A percentile compares a stretch with the other conserved stretches of the same genome.
phyloP scores from a whole-genome alignment of 2,888 invertebrate species.

The Molorchus minor region DNA sequence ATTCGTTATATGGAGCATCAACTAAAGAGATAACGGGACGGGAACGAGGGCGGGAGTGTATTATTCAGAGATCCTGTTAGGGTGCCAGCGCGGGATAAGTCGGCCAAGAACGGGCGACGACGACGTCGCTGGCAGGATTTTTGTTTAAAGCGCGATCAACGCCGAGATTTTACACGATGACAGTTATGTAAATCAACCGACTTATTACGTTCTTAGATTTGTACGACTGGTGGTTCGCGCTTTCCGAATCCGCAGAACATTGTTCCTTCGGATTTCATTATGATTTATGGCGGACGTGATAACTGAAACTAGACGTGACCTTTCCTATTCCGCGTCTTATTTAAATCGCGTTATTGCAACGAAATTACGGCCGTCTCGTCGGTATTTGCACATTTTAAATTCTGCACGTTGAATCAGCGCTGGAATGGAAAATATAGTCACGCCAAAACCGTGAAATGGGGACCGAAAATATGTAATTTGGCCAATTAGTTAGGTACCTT shows the following conservation, averaged over 20 bases:
- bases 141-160: slow-evolving; percentile 37
- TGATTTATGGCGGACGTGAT: slow-evolving; percentile 48
- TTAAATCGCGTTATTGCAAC: slow-evolving; percentile 14
- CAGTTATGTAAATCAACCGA: slow-evolving; percentile 51
- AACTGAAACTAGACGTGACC: slow-evolving; percentile 39
- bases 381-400: too few species aligned
- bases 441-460: too few species aligned
- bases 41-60: slow-evolving; percentile 43
- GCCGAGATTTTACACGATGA: slow-evolving; percentile 40
- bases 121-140: too few species aligned
- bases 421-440: too few species aligned
- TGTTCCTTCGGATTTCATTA: slow-evolving; percentile 36
- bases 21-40: slow-evolving; percentile 46
- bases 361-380: too few species aligned
- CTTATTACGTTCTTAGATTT: slow-evolving; percentile 49
- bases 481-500: too few species aligned
- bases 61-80: slow-evolving; percentile 41
- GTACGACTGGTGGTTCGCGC: slow-evolving; percentile 41
- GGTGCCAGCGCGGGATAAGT: slow-evolving; percentile 21
- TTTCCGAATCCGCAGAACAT: slow-evolving; percentile 29
- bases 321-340: slow-evolving; percentile 22
- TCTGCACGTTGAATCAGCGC: too few species aligned
- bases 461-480: too few species aligned
- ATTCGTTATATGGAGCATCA: too few species aligned
- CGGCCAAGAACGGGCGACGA: slow-evolving; percentile 13